Base-by-base conservation (phyloP, 92 coral and sea anemone genomes). In the Palythoa caribaeorum region DNA sequence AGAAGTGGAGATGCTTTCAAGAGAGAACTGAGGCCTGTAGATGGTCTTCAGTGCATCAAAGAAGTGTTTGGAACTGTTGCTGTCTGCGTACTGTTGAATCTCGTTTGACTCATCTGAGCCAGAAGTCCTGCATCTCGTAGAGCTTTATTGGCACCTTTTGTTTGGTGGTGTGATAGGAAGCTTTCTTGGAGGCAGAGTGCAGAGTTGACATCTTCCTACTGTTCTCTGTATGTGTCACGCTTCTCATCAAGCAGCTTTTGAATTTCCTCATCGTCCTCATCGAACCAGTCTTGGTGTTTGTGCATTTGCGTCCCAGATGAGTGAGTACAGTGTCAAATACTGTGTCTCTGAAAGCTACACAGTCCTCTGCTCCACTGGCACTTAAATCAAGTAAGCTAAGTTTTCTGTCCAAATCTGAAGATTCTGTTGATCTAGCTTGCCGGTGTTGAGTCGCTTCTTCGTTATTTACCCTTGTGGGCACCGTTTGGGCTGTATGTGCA, bases 401-500 rank as follows among this genome's bases (percentile, higher is more conserved):
- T 44, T 44, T 44, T 3, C 48, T 44, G 48, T 44, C 48, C 48
- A 44, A 6, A 6, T 44, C 48, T 6, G 3, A 44, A 44, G 48
- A 6, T 44, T 44, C 48, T 44, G 48, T 44, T 44, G 48, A 6
- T 6, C 48, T 44, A 44, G 48, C 48, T 44, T 44, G 48, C 48
- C 48, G 48, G 39, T n/a, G 59, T 51, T 60, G 68, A 21, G 74
- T 6, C 40, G 40, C 12, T 69, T 69, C 16, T 38, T 71, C 50
- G 47, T 36, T 5, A 38, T 71, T 71, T 71, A 59, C 52, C 76
- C 74, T 7, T 80, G 85, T 53, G 85, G 85, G 35, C 86, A 9
- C 73, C 86, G 7, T 17, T n/a, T 21, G 53, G 86, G 53, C 7
- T 81, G 86, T 17, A 81, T 81, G 73, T n/a, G 73, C 13, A 80